These are phyloP conservation scores for Peromyscus aztecus DNA, from an alignment of 2,797 vertebrate species.

Conservation along the genomic window DNA sequence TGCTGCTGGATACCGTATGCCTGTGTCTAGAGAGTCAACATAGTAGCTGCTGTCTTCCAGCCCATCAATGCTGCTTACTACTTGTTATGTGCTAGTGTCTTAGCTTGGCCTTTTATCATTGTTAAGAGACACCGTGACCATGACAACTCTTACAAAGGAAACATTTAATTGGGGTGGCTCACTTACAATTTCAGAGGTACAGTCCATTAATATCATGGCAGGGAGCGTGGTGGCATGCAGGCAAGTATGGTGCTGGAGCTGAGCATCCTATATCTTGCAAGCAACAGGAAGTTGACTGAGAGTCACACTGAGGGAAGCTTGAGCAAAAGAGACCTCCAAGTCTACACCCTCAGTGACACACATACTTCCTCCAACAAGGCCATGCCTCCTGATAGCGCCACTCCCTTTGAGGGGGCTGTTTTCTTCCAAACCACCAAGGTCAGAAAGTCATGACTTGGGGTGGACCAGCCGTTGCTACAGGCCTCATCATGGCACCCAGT, in stretches of 20 bases:
- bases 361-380: neutral
- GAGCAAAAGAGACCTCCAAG: neutral
- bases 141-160: neutral
- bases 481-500: neutral
- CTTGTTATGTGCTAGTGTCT: slow-evolving; percentile 16
- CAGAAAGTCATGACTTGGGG: slow-evolving; percentile 31
- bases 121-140: neutral
- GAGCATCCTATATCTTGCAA: neutral
- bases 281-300: neutral
- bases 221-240: neutral
- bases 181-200: neutral
- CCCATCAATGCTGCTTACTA: neutral
- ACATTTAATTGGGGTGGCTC: neutral
- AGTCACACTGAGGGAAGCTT: neutral
- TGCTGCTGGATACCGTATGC: rapidly evolving
- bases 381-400: neutral
- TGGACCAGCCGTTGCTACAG: slow-evolving; percentile 38
- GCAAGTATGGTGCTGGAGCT: neutral
- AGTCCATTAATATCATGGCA: neutral
- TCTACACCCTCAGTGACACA: neutral
- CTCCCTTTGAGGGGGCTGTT: neutral
- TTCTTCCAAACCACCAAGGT: neutral
- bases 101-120: neutral
- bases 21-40: neutral
- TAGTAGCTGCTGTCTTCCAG: neutral